Conservation (phyloP, 2,888 invertebrate genomes). For the Coleophora flavipennella region DNA sequence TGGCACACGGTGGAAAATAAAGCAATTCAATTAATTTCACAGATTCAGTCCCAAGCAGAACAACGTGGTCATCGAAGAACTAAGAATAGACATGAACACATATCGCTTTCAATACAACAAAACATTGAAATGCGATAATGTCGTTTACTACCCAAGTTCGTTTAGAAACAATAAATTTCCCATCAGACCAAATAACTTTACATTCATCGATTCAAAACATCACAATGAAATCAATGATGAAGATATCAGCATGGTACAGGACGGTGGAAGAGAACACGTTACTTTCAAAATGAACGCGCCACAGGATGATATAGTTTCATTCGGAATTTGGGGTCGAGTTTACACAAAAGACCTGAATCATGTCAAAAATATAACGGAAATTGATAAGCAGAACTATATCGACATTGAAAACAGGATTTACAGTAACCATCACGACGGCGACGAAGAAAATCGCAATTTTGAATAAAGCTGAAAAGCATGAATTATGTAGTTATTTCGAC, state of each 20-base stretch:
- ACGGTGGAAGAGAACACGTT: constrained; percentile 22
- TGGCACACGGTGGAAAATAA: no score
- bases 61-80: constrained; percentile 45
- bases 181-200: constrained; percentile 39
- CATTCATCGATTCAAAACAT: constrained; percentile 21
- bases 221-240: constrained; percentile 5
- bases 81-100: constrained; percentile 60
- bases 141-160: constrained; percentile 64
- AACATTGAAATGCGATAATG: constrained; percentile 42
- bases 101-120: constrained; percentile 37
- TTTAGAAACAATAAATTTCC: constrained; percentile 63
- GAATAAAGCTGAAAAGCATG: no score
- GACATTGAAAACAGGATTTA: constrained; percentile 40
- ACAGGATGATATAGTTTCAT: constrained; percentile 55
- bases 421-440: constrained; percentile 11
- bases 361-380: constrained; percentile 25
- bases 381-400: constrained; percentile 33
- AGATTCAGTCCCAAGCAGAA: constrained; percentile 54
- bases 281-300: constrained; percentile 36
- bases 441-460: no score
- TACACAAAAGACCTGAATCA: constrained; percentile 53
- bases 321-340: constrained; percentile 59
- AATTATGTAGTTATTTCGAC: no score
- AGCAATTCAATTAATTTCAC: constrained; percentile 21
- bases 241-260: constrained; percentile 2